Percentiles rank a stretch among this genome's conserved stretches.
Conservation (phyloP, 2,797 vertebrate genomes). For the Adelosebastes latens region DNA sequence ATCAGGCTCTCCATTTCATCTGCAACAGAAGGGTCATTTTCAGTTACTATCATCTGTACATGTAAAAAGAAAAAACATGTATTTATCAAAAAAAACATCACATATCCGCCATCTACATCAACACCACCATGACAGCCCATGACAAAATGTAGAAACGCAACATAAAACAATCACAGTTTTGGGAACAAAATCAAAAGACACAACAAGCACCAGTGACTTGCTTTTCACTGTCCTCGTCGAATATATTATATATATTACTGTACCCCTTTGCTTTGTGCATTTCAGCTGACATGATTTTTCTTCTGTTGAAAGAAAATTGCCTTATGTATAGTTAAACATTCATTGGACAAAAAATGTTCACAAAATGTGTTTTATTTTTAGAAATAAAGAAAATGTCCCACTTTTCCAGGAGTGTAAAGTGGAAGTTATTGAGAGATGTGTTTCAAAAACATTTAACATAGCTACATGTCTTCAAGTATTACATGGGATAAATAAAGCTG, state of each 20-base stretch:
- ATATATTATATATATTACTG: not conserved
- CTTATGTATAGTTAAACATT: constrained; percentile 3
- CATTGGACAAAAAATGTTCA: constrained; percentile 13
- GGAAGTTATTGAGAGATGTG: not conserved
- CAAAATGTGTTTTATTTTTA: constrained; percentile 38
- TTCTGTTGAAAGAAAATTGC: constrained; percentile 14
- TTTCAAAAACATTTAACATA: not conserved
- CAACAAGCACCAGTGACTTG: constrained; percentile 16
- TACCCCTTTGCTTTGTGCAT: constrained; percentile 13
- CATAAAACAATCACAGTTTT: not conserved
- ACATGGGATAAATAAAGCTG: not conserved
- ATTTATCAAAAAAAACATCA: not conserved
- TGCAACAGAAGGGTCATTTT: not conserved
- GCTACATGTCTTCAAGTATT: not conserved
- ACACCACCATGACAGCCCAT: not conserved
- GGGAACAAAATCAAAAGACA: constrained; percentile 38
- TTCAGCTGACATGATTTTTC: not conserved
- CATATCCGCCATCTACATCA: not conserved
- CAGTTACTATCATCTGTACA: not conserved
- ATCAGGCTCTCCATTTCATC: not conserved
- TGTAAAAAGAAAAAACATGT: not conserved
- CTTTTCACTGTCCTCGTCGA: constrained; percentile 15
- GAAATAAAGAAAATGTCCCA: constrained; percentile 37
- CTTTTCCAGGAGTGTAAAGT: constrained; percentile 27
- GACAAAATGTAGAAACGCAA: not conserved